Percentiles rank a stretch among this genome's conserved stretches.
Conservation (phyloP, 37 sponge, comb jelly and placozoan genomes). For the Halichondria panicea region DNA sequence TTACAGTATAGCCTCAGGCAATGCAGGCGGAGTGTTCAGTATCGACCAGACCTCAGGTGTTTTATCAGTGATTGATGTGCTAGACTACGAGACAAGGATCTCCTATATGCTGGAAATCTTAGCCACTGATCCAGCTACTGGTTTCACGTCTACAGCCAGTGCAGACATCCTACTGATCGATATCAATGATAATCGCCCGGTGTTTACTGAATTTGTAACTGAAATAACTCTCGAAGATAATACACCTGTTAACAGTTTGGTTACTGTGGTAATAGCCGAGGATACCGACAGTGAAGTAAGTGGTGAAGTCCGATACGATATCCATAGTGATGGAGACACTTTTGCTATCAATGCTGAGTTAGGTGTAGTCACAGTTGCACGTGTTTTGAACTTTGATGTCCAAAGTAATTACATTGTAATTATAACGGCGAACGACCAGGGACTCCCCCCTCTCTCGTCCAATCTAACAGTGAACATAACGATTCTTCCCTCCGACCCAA, state of each 20-base stretch:
- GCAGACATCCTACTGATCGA: slow-evolving; percentile 42
- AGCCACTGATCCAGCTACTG: slow-evolving; percentile 38
- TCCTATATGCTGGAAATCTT: slow-evolving; percentile 24
- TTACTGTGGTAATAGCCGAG: slow-evolving; percentile 24
- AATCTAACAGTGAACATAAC: slow-evolving; percentile 16
- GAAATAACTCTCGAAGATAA: slow-evolving; percentile 27
- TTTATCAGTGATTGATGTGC: not conserved
- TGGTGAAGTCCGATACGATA: slow-evolving; percentile 30
- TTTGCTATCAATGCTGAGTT: slow-evolving; percentile 9
- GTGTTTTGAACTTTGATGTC: not conserved
- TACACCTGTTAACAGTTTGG: slow-evolving; percentile 13
- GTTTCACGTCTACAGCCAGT: not conserved
- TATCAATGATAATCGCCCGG: slow-evolving; percentile 59
- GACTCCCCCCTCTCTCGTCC: slow-evolving; percentile 20
- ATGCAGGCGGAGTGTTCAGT: not conserved
- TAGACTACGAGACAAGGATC: slow-evolving; percentile 41
- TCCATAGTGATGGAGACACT: slow-evolving; percentile 15
- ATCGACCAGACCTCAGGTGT: slow-evolving; percentile 6
- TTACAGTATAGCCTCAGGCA: slow-evolving; percentile 17
- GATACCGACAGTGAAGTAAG: slow-evolving; percentile 42
- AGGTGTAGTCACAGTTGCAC: slow-evolving; percentile 28
- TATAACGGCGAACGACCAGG: slow-evolving; percentile 30
- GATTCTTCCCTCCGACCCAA: slow-evolving; percentile 32
- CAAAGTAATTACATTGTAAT: slow-evolving; percentile 7
- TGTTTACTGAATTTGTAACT: not conserved